Evolutionary conservation across 2,888 invertebrate species (phyloP).

Genomic region (Geophilus truncorum): DNA sequence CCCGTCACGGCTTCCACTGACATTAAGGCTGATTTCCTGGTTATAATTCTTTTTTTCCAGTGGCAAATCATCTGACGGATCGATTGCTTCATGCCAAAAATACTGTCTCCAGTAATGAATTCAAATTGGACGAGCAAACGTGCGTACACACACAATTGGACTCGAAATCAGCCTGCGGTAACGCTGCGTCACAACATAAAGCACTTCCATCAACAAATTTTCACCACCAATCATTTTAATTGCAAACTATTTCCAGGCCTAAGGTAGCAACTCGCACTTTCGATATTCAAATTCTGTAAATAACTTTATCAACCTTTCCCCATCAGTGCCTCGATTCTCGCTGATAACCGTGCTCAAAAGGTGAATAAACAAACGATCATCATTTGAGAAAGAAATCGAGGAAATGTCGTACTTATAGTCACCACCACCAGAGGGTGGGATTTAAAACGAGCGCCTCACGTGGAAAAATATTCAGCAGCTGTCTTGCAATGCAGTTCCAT

Average conservation of each 20-base stretch:
- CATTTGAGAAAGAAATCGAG: neutral
- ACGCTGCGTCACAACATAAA: neutral
- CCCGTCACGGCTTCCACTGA: constrained; percentile 12
- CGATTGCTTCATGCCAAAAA: neutral
- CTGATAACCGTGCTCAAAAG: neutral
- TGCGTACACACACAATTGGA: neutral
- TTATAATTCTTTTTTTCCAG: constrained; percentile 2
- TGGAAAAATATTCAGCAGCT: constrained; percentile 16
- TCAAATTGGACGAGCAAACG: neutral
- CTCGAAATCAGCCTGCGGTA: neutral
- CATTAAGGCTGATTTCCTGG: constrained; percentile 8
- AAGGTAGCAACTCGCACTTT: neutral
- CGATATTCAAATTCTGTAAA: neutral
- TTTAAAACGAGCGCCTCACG: neutral
- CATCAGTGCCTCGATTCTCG: neutral
- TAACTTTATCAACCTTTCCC: neutral
- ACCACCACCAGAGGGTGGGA: neutral
- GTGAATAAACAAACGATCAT: neutral
- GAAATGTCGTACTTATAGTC: neutral
- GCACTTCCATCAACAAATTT: neutral
- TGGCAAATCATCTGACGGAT: constrained; percentile 16
- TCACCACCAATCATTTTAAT: neutral
- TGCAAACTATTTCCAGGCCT: neutral
- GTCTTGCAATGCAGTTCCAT: constrained; percentile 5
- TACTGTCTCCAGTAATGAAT: neutral